These are phyloP conservation scores for Camponotus fellah DNA, from an alignment of 2,888 invertebrate genomes.

Conservation along the genomic window DNA sequence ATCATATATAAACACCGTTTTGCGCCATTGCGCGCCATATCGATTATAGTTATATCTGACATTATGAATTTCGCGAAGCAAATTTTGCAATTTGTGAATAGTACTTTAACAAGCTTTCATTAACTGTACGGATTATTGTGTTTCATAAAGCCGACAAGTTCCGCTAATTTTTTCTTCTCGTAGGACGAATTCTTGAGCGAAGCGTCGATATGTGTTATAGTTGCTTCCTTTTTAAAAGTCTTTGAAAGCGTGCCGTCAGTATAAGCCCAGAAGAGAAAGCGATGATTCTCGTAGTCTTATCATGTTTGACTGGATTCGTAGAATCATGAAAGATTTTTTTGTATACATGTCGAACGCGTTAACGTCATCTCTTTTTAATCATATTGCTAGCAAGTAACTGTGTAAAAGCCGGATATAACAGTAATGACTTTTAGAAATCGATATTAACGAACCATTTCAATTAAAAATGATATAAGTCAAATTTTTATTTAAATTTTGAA, in stretches of 20 bases:
- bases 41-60: not conserved
- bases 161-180: not conserved
- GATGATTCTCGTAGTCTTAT: slow-evolving; percentile 47
- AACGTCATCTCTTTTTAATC: slow-evolving; percentile 25
- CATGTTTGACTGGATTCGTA: slow-evolving; percentile 39
- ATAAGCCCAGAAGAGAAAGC: slow-evolving; percentile 56
- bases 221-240: slow-evolving; percentile 24
- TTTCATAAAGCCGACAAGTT: not conserved
- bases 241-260: slow-evolving; percentile 20
- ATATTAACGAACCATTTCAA: slow-evolving; percentile 14
- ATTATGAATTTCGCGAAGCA: not conserved
- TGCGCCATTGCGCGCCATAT: slow-evolving; percentile 23
- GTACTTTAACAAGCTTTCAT: not conserved
- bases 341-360: not conserved
- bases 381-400: not conserved
- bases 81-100: not conserved
- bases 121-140: not conserved
- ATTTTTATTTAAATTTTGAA: not conserved
- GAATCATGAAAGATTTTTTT: slow-evolving; percentile 47
- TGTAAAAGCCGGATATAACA: not conserved
- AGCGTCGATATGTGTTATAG: not conserved
- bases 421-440: slow-evolving; percentile 25
- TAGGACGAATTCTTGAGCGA: not conserved
- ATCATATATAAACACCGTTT: slow-evolving; percentile 43
- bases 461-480: not conserved